Evolutionary conservation across 2,113 vertebrate genomes (phyloP), one percentile per base, ranked within the genome.

Genomic region (Hiodon tergisus): DNA sequence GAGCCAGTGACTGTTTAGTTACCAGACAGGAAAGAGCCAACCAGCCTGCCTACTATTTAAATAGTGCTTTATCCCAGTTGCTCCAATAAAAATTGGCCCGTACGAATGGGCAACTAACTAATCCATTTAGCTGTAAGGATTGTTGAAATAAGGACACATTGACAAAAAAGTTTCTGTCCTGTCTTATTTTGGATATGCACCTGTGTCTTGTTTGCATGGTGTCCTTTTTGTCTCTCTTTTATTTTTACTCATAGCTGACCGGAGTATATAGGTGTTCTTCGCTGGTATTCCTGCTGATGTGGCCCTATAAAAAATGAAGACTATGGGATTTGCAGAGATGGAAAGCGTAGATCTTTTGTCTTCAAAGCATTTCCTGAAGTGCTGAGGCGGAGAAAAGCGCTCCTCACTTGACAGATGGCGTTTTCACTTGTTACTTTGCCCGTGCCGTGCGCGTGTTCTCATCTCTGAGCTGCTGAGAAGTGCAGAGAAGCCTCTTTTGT

Each of bases 361-460:
- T 92, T 90, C 85, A 88, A 90, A 88, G 88, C 88, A 84, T 89
- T 90, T 86, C 86, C 58, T 79, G 84, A 89, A 90, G 86, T 87
- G 91, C 91, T 91, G 90, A 91, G 88, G 85, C 83, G 75, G 86
- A 84, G 82, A 85, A 89, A 89, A 87, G 80, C 77, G 81, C 79
- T 82, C 85, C 81, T 84, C 87, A 80, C 86, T 82, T 89, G 86
- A 89, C 90, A 90, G 89, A 90, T 89, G 89, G 88, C 84, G 85
- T 89, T 89, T 90, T 87, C 86, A 87, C 88, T 88, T 87, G 89
- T 90, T 89, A 89, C 87, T 89, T 89, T 88, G 82, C 84, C 51
- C 63, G 51, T 2, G 68, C 10, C 6, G 14, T 16, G 3, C 13
- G 53, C 31, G 52, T 5, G 6, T 51, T 47, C 61, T 17, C 63